These are phyloP conservation scores for Triplophysa dalaica DNA, from an alignment of 2,113 vertebrate species.

Conservation along the genomic window DNA sequence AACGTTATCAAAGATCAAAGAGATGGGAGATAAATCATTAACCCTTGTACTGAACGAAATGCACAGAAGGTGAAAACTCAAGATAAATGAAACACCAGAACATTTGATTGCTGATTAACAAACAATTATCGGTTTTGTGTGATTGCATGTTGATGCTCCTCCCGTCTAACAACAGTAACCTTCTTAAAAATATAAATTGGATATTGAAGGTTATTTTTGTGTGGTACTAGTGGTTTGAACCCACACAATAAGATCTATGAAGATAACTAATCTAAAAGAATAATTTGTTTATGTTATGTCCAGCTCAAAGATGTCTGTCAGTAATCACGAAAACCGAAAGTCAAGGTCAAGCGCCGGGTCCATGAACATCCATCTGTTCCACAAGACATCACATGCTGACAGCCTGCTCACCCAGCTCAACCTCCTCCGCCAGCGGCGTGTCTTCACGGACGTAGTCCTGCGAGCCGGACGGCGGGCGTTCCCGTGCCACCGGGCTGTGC, in stretches of 20 bases:
- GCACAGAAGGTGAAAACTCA: not conserved
- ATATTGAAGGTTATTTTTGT: no score
- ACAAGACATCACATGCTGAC: conserved; percentile 77
- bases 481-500: conserved; percentile 79
- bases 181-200: no score
- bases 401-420: conserved; percentile 81
- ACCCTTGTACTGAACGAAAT: not conserved
- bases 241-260: not conserved
- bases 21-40: not conserved
- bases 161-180: no score
- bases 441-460: conserved; percentile 80
- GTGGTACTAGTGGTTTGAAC: no score
- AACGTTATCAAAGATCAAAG: conserved; percentile 27
- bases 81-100: conserved; percentile 6
- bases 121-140: conserved; percentile 3
- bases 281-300: not conserved
- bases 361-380: conserved; percentile 79
- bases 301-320: conserved; percentile 79
- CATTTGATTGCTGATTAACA: conserved; percentile 21
- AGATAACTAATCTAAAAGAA: not conserved
- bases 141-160: not conserved
- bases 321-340: conserved; percentile 83
- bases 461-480: conserved; percentile 76
- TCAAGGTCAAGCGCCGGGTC: conserved; percentile 82
- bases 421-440: conserved; percentile 76